These are phyloP conservation scores for Salvelinus sp. DNA, from an alignment of 2,113 vertebrate species.

Conservation along the genomic window DNA sequence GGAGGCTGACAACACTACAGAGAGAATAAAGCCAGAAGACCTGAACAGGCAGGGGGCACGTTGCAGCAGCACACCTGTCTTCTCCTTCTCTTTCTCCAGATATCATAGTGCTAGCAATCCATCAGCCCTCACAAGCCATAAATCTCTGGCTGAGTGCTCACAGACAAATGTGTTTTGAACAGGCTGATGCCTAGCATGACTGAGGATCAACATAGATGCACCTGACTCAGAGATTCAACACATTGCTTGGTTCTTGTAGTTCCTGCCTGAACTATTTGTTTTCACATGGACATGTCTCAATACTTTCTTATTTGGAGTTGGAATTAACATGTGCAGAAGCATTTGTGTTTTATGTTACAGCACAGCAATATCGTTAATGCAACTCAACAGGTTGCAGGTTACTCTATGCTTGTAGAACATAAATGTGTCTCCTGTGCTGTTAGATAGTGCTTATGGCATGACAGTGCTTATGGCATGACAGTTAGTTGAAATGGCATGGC, in stretches of 20 bases:
- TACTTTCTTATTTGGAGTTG: too few species aligned
- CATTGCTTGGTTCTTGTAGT: not conserved
- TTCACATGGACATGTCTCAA: too few species aligned
- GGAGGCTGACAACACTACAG: not conserved
- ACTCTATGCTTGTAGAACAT: too few species aligned
- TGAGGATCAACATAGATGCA: not conserved
- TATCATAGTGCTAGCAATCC: not conserved
- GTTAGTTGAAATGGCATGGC: too few species aligned
- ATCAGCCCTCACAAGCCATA: not conserved
- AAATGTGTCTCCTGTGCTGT: too few species aligned
- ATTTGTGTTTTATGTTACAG: too few species aligned
- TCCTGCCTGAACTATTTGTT: too few species aligned
- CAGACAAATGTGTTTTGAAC: not conserved
- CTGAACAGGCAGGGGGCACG: not conserved
- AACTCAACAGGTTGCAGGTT: too few species aligned
- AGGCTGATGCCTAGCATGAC: not conserved
- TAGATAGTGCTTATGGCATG: too few species aligned
- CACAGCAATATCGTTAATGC: too few species aligned
- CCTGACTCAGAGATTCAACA: not conserved
- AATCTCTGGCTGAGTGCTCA: not conserved
- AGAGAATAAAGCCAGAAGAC: slow-evolving; percentile 9
- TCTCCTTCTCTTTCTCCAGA: not conserved
- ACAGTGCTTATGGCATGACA: too few species aligned
- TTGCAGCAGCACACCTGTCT: not conserved
- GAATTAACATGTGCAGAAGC: too few species aligned